Evolutionary conservation across 2,888 invertebrate genomes (phyloP).

Genomic region (Nomada ruficornis): DNA sequence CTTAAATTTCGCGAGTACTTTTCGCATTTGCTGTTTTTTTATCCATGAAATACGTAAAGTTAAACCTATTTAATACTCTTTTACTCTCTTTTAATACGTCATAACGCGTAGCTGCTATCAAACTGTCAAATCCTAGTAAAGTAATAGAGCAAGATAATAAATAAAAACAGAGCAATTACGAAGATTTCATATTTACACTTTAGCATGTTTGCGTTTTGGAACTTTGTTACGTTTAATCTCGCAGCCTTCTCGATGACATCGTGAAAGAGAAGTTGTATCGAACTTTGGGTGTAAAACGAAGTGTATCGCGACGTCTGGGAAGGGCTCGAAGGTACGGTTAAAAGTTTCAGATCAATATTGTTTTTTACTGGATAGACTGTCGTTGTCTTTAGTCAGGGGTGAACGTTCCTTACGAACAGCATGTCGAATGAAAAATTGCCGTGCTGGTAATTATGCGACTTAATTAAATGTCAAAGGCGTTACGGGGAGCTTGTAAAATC

Average conservation of each 20-base stretch:
- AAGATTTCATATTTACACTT: not conserved
- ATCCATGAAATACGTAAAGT: no score
- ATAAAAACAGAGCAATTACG: not conserved
- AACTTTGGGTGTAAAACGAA: slow-evolving; percentile 2
- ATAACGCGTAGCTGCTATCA: no score
- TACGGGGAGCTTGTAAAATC: slow-evolving; percentile 12
- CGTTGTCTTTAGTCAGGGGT: not conserved
- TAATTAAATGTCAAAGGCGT: slow-evolving; percentile 18
- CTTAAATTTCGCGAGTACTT: not conserved
- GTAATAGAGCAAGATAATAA: not conserved
- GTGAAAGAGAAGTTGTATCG: not conserved
- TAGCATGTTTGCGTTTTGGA: not conserved
- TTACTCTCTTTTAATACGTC: no score
- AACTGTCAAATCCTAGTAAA: no score
- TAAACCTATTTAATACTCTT: no score
- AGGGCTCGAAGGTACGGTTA: not conserved
- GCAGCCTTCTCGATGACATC: not conserved
- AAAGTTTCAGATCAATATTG: slow-evolving; percentile 13
- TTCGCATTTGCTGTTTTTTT: no score
- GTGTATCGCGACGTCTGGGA: not conserved
- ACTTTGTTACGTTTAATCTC: not conserved
- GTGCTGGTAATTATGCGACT: not conserved
- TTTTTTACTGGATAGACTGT: not conserved
- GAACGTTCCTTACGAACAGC: not conserved
- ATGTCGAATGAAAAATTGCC: slow-evolving; percentile 1